phyloP scores from a whole-genome alignment of 2,888 invertebrate species.

The Tipula helvola region DNA sequence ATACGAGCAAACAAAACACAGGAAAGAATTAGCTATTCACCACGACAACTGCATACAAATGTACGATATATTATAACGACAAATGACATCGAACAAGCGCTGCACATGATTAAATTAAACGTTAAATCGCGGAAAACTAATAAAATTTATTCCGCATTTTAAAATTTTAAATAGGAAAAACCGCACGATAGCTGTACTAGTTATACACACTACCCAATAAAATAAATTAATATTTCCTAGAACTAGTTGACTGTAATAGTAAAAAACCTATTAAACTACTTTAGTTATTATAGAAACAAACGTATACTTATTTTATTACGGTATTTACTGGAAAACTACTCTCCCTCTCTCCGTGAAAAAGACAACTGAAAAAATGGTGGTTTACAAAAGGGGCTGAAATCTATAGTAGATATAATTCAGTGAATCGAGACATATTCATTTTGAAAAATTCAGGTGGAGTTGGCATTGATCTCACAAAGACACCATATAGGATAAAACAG shows the following conservation, averaged over 20 bases:
- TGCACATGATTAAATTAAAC: neutral
- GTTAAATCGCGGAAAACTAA: neutral
- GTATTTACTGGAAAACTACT: neutral
- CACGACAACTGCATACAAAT: neutral
- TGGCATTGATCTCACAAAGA: too few species aligned
- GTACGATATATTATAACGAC: neutral
- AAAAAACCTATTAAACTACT: neutral
- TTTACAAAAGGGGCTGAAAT: too few species aligned
- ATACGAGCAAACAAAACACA: too few species aligned
- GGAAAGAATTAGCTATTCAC: neutral
- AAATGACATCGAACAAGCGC: neutral
- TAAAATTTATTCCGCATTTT: neutral
- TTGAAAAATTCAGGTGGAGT: too few species aligned
- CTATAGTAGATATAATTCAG: too few species aligned
- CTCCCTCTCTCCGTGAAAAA: neutral
- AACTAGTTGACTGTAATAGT: neutral
- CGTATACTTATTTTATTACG: neutral
- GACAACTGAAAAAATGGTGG: neutral
- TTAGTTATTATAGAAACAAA: neutral
- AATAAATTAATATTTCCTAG: neutral
- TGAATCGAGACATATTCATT: too few species aligned
- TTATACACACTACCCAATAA: neutral
- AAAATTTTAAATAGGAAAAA: neutral
- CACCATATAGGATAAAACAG: too few species aligned
- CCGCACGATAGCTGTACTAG: neutral